phyloP scores from a whole-genome alignment of 2,113 vertebrate species.

The Vicugna pacos region DNA sequence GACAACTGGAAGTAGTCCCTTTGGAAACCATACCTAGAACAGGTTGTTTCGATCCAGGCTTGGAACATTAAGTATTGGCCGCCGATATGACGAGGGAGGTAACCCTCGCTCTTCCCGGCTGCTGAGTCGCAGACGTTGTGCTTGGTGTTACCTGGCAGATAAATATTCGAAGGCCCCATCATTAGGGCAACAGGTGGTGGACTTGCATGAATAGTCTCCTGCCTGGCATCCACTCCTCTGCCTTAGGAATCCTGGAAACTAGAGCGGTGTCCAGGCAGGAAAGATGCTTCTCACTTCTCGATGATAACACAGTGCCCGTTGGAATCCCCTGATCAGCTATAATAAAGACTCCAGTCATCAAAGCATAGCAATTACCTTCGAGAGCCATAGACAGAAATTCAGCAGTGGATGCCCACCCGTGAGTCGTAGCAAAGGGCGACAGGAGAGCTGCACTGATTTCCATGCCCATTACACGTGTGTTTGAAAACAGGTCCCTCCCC shows the following conservation, averaged over 20 bases:
- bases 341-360: neutral
- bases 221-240: neutral
- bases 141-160: neutral
- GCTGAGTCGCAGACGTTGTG: neutral
- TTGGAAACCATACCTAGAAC: neutral
- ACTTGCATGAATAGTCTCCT: neutral
- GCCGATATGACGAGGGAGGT: neutral
- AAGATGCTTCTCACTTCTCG: neutral
- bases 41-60: neutral
- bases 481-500: neutral
- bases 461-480: neutral
- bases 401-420: neutral
- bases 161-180: neutral
- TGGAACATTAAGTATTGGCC: conserved; percentile 9
- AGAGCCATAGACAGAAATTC: neutral
- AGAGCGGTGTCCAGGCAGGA: neutral
- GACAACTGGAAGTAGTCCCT: neutral
- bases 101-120: neutral
- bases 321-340: neutral
- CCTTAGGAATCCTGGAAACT: neutral
- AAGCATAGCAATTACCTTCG: neutral
- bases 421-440: neutral
- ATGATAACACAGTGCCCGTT: too few relatives aligned
- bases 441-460: neutral
- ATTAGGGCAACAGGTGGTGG: neutral